These are phyloP conservation scores for Phaetusa simplex DNA, from an alignment of 2,113 vertebrate species.

Conservation along the genomic window DNA sequence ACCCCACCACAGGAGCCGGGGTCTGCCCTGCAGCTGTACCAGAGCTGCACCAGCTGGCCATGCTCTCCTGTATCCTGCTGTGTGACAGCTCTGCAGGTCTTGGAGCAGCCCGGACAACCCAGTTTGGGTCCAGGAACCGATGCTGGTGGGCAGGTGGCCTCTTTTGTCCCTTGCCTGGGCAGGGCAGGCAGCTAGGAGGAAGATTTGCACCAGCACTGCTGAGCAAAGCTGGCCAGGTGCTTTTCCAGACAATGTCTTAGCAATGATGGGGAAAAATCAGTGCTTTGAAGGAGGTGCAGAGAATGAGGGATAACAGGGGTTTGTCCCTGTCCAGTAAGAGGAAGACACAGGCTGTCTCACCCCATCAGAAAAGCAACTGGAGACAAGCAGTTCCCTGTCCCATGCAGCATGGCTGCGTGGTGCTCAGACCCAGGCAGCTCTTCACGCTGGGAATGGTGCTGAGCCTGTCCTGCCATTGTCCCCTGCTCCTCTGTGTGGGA, in stretches of 20 bases:
- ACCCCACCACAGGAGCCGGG: neutral
- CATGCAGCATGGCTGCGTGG: accelerated
- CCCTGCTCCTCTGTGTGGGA: neutral
- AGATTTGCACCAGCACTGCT: neutral
- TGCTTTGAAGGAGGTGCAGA: neutral
- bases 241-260: neutral
- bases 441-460: neutral
- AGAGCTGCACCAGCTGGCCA: neutral
- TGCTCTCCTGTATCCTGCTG: neutral
- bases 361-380: neutral
- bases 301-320: neutral
- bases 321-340: neutral
- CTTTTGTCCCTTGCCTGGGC: neutral
- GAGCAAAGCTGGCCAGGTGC: neutral
- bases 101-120: neutral
- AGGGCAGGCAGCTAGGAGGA: neutral
- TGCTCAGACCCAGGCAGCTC: neutral
- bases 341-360: neutral
- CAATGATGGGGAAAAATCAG: neutral
- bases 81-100: accelerated
- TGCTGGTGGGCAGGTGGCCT: neutral
- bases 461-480: neutral
- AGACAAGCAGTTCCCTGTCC: neutral
- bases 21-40: neutral
- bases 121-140: neutral